Evolutionary conservation across 2,888 invertebrate genomes (phyloP).

Genomic region (Chelonus formosanus): DNA sequence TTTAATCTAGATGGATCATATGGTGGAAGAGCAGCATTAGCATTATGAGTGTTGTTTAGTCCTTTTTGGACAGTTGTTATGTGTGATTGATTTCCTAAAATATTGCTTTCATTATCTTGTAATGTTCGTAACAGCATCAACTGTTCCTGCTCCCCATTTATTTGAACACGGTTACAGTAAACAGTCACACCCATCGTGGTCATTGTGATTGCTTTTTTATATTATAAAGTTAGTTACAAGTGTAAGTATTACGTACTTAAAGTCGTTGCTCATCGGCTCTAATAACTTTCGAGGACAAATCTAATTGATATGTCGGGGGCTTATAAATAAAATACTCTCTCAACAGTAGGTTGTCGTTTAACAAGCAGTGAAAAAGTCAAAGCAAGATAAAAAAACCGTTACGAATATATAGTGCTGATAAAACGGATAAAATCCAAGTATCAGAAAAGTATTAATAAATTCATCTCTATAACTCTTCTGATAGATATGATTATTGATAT

Average conservation of each 20-base stretch:
- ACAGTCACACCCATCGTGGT: slow-evolving; percentile 62
- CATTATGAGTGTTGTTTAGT: slow-evolving; percentile 22
- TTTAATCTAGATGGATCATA: slow-evolving; percentile 65
- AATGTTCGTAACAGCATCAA: slow-evolving; percentile 60
- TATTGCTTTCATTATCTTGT: slow-evolving; percentile 61
- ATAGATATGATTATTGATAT: too few relatives aligned
- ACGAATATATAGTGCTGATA: not conserved
- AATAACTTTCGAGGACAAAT: slow-evolving; percentile 55
- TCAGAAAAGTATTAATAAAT: too few relatives aligned
- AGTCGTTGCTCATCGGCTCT: slow-evolving; percentile 47
- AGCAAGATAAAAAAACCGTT: not conserved
- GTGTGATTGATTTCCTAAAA: slow-evolving; percentile 54
- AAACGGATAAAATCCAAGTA: too few relatives aligned
- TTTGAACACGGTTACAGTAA: slow-evolving; percentile 56
- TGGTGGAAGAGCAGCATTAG: slow-evolving; percentile 61
- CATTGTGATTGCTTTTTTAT: slow-evolving; percentile 46
- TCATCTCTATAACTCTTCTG: too few relatives aligned
- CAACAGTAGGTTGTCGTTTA: slow-evolving; percentile 36
- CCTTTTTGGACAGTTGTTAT: slow-evolving; percentile 48
- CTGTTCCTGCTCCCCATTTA: slow-evolving; percentile 57
- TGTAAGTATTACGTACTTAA: not conserved
- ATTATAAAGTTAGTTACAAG: not conserved
- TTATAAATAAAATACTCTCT: slow-evolving; percentile 50
- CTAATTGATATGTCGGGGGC: slow-evolving; percentile 49
- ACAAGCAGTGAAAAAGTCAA: slow-evolving; percentile 30